Percentiles rank a stretch among this genome's conserved stretches.
Conservation (phyloP, 2,888 invertebrate genomes). For the Acrocyrtus sp. region DNA sequence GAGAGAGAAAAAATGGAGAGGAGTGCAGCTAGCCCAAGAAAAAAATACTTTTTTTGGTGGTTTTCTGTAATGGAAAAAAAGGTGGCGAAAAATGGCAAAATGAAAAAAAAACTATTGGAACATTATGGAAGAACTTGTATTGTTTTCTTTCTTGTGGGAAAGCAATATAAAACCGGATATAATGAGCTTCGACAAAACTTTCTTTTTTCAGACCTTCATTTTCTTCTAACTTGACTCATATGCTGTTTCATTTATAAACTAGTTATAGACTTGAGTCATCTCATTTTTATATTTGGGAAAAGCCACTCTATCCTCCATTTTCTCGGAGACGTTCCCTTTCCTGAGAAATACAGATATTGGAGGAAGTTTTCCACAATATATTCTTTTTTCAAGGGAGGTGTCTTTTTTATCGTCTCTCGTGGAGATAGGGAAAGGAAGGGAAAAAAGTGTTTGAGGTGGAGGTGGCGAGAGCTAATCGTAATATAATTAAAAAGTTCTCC, state of each 20-base stretch:
- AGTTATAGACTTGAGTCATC: slow-evolving; percentile 47
- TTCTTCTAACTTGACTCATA: slow-evolving; percentile 54
- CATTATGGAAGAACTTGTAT: no score
- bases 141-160: no score
- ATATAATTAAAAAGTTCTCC: slow-evolving; percentile 43
- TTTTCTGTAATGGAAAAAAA: slow-evolving; percentile 52
- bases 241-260: slow-evolving; percentile 54
- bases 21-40: no score
- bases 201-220: slow-evolving; percentile 50
- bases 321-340: background rate
- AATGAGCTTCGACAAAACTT: slow-evolving; percentile 55
- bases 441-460: slow-evolving; percentile 16
- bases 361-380: background rate
- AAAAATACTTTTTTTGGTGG: slow-evolving; percentile 34
- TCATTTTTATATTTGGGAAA: slow-evolving; percentile 28
- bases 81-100: slow-evolving; percentile 50
- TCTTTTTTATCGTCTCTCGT: background rate
- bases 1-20: no score
- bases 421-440: background rate
- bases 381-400: background rate
- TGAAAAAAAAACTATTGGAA: no score
- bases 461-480: slow-evolving; percentile 50
- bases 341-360: background rate
- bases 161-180: slow-evolving; percentile 50
- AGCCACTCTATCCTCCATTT: background rate